Evolutionary conservation across 2,113 vertebrate genomes (phyloP), one percentile per base, ranked within the genome.

Genomic region (Lophura nycthemera): DNA sequence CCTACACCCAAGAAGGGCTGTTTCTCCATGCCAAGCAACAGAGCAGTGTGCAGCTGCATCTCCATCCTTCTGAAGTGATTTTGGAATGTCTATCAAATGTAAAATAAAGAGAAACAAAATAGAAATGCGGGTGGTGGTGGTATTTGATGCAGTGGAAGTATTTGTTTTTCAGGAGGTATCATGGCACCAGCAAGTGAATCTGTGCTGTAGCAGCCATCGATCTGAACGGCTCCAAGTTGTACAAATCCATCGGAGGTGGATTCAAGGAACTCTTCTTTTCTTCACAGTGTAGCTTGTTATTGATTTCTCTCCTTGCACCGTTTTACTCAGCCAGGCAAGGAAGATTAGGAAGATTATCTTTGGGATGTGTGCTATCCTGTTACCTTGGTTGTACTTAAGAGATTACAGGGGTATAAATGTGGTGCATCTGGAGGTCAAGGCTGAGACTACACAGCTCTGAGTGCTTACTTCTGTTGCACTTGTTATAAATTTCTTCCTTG

Each of bases 281-380:
- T 83, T 92, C 34, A 5, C 22, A 36, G 30, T 69, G 47, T 73
- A 85, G 57, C 63, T 82, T 38, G 10, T 57, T 92, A 95, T 83
- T 88, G 91, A 95, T 92, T 92, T 88, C 47, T 90, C 42, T 80
- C 76, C n/a, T 43, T 81, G 73, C 56, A 83, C 50, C 16, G 1
- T 84, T 95, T 88, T 77, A 65, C 57, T 78, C 0, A 0, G 57
- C 34, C 65, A 45, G 69, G 73, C 79, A 81, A 75, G 47, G 88
- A 79, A 89, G 89, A 95, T 95, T 95, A 91, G 59, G 36, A 63
- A 83, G 92, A 93, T 96, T 95, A 89, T 90, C 83, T 96, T 3
- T 61, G 82, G 50, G 77, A 89, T 84, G 59, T 70, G 48, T 91
- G 83, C 81, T 45, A 82, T 87, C 36, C 74, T 19, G 57, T 92